Evolutionary conservation across 2,797 vertebrate species (phyloP).

Genomic region (Lagodon rhomboides): DNA sequence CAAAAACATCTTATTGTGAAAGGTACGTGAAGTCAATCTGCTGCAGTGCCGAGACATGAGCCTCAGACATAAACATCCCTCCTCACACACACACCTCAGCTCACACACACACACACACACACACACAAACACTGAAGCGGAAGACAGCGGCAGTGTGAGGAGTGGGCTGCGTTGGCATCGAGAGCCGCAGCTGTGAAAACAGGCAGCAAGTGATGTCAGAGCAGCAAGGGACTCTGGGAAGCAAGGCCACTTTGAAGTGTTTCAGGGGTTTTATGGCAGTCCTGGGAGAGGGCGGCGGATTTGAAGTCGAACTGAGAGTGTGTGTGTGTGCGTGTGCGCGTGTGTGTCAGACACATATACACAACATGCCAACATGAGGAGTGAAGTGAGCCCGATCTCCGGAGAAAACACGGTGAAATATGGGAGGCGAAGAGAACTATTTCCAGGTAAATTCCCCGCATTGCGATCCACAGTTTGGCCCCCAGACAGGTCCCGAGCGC

Average conservation of each 20-base stretch:
- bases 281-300: conserved; percentile 29
- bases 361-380: conserved; percentile 15
- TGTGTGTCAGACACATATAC: conserved; percentile 16
- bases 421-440: conserved; percentile 46
- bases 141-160: conserved; percentile 59
- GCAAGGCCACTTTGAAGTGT: conserved; percentile 75
- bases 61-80: conserved; percentile 68
- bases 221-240: conserved; percentile 78
- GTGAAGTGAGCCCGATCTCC: conserved; percentile 1
- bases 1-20: conserved; percentile 18
- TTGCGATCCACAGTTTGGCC: conserved; percentile 52
- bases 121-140: conserved; percentile 34
- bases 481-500: conserved; percentile 51
- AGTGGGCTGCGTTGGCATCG: conserved; percentile 62
- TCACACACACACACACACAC: conserved; percentile 21
- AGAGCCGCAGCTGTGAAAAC: conserved; percentile 83
- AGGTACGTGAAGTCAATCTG: conserved; percentile 21
- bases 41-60: conserved; percentile 41
- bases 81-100: conserved; percentile 34
- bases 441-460: conserved; percentile 61
- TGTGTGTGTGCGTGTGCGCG: conserved; percentile 19
- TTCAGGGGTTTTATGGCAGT: conserved; percentile 45
- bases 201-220: conserved; percentile 82
- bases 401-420: background rate
- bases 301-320: conserved; percentile 7